Evolutionary conservation across 2,888 invertebrate species (phyloP).

Genomic region (Notocelia uddmanniana): DNA sequence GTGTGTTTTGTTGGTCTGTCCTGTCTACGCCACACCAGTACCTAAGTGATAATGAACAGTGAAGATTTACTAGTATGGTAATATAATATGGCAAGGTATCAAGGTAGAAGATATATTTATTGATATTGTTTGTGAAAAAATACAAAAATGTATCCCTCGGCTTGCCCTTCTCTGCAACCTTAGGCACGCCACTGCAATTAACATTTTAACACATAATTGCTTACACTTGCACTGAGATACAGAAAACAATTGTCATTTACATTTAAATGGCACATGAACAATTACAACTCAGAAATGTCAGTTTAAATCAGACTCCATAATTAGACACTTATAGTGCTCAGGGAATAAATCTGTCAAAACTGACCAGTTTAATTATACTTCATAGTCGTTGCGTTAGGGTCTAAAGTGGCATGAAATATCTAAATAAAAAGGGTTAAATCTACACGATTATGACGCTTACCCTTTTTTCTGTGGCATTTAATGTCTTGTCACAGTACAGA

Average conservation of each 20-base stretch:
- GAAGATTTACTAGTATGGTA: no score
- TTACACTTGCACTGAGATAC: not conserved
- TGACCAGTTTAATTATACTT: not conserved
- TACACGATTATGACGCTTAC: constrained; percentile 30
- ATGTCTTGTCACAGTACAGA: not conserved
- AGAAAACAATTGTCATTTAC: constrained; percentile 12
- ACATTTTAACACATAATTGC: constrained; percentile 13
- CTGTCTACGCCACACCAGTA: no score
- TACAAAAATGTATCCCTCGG: no score
- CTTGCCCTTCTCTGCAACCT: no score
- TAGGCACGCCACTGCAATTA: no score
- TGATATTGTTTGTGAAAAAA: no score
- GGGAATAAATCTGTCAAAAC: constrained; percentile 8
- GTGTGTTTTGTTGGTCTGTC: no score
- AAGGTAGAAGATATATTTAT: no score
- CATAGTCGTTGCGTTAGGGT: not conserved
- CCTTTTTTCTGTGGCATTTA: constrained; percentile 22
- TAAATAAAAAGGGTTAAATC: constrained; percentile 7
- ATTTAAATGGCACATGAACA: constrained; percentile 27
- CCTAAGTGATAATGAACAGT: no score
- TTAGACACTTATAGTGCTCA: constrained; percentile 1
- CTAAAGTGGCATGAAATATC: not conserved
- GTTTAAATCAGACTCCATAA: not conserved
- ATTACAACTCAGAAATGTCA: constrained; percentile 9
- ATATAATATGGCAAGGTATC: no score